These are phyloP conservation scores for Merops nubicus DNA, from an alignment of 2,113 vertebrate species.

Conservation along the genomic window DNA sequence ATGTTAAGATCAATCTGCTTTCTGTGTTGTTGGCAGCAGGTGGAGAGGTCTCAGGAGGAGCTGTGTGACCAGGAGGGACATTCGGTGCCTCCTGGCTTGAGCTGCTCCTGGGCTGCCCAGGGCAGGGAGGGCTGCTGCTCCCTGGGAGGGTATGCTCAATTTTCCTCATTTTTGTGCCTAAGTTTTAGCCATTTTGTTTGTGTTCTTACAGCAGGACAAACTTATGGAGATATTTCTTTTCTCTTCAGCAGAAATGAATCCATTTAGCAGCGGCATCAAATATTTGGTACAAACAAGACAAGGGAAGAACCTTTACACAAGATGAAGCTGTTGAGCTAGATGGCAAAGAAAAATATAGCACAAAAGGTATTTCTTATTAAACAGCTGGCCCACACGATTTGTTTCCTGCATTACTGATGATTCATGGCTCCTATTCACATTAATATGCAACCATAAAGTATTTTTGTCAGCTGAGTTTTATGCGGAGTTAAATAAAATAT, in stretches of 20 bases:
- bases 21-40: neutral
- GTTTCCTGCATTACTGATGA: constrained; percentile 38
- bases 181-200: neutral
- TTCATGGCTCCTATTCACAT: constrained; percentile 30
- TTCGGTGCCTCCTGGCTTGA: neutral
- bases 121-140: too few relatives aligned
- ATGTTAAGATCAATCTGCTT: neutral
- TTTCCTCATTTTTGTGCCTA: neutral
- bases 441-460: constrained; percentile 52
- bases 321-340: neutral
- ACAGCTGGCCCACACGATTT: constrained; percentile 15
- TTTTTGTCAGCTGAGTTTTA: constrained; percentile 62
- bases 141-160: neutral
- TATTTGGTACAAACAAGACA: neutral
- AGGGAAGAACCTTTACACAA: neutral
- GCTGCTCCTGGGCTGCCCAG: neutral
- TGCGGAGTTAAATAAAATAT: constrained; percentile 56
- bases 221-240: neutral
- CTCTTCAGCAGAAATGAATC: neutral
- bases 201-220: neutral
- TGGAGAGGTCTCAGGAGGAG: neutral
- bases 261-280: neutral
- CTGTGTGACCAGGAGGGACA: neutral
- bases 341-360: constrained; percentile 5
- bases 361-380: constrained; percentile 39